Percentiles rank a stretch among this genome's conserved stretches.
phyloP scores from a whole-genome alignment of 2,888 invertebrate species.

The Tachina lurida region DNA sequence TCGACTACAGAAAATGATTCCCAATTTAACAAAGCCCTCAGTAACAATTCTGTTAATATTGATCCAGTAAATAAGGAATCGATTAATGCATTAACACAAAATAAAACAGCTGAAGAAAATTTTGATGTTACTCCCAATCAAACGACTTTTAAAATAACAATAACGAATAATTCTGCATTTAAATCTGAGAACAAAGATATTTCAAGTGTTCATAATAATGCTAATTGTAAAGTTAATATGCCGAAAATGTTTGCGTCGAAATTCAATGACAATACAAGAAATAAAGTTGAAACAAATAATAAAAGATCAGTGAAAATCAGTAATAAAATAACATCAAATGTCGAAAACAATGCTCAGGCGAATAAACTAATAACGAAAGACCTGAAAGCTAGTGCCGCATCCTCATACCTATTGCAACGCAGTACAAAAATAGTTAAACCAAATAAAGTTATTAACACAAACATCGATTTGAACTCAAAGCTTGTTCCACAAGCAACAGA shows the following conservation, averaged over 20 bases:
- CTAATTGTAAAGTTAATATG: constrained; percentile 9
- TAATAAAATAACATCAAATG: not conserved
- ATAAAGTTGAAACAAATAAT: not conserved
- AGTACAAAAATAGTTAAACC: constrained; percentile 80
- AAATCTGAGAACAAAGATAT: not conserved
- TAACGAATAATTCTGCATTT: constrained; percentile 26
- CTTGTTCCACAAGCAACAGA: constrained; percentile 51
- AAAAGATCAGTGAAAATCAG: constrained; percentile 17
- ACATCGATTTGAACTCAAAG: constrained; percentile 73
- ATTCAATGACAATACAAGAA: not conserved
- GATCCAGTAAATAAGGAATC: not conserved
- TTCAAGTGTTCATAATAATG: not conserved
- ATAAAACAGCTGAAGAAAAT: constrained; percentile 42
- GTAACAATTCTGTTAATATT: not conserved
- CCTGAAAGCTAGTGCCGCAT: not conserved
- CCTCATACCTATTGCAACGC: constrained; percentile 18
- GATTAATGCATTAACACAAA: not conserved
- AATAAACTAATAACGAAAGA: not conserved
- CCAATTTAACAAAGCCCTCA: not conserved
- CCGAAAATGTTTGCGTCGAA: not conserved
- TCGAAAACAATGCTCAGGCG: not conserved
- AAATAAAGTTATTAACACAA: constrained; percentile 80
- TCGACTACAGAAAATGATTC: not conserved
- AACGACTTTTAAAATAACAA: constrained; percentile 51
- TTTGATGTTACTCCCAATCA: constrained; percentile 31